Percentiles rank a stretch among this genome's conserved stretches.
Conservation (phyloP, 2,113 vertebrate species). For the Helogale parvula region DNA sequence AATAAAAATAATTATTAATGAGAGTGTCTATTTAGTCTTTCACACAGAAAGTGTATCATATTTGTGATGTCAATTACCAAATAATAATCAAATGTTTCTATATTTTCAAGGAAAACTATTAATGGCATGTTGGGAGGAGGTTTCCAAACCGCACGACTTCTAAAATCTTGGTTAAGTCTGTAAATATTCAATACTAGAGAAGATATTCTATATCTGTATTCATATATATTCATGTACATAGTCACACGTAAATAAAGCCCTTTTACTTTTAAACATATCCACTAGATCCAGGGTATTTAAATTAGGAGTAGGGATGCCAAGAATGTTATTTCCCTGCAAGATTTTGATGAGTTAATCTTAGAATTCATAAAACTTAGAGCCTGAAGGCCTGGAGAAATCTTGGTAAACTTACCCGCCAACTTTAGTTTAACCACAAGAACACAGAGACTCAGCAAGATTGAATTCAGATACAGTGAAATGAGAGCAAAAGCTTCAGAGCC, state of each 20-base stretch:
- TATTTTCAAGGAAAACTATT: slow-evolving; percentile 43
- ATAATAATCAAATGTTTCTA: slow-evolving; percentile 1
- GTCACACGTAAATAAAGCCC: background rate
- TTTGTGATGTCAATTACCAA: background rate
- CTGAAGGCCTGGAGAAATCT: background rate
- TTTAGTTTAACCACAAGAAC: background rate
- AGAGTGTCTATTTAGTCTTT: background rate
- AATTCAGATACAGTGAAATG: background rate
- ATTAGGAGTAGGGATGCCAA: background rate
- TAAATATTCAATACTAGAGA: background rate
- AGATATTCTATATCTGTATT: background rate
- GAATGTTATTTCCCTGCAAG: background rate
- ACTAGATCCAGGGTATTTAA: background rate
- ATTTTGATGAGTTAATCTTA: slow-evolving; percentile 24
- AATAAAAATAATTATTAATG: slow-evolving; percentile 8
- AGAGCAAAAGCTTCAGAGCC: background rate
- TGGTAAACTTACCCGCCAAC: background rate
- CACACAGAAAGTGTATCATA: background rate
- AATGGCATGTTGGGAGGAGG: background rate
- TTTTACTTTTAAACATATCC: background rate
- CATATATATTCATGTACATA: background rate
- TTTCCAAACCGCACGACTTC: background rate
- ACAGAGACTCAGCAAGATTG: background rate
- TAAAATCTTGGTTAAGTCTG: background rate
- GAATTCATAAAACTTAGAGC: background rate